Conservation (phyloP, 2,888 invertebrate genomes). For the Ectobius pallidus region DNA sequence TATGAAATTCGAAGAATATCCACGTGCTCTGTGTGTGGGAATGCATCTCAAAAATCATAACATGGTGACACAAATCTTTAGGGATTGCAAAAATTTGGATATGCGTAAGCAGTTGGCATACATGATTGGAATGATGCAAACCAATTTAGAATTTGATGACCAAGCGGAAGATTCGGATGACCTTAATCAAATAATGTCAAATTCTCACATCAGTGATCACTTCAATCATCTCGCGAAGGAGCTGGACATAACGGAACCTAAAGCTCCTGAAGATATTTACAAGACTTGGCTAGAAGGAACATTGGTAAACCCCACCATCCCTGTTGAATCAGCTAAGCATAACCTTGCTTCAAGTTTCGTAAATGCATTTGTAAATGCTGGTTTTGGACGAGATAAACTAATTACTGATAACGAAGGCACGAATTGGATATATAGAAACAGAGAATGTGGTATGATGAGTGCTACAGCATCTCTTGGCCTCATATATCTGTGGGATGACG, state of each 20-base stretch:
- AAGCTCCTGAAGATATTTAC: slow-evolving; percentile 98
- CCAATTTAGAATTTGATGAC: slow-evolving; percentile 77
- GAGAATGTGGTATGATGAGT: slow-evolving; percentile 75
- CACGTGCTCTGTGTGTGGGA: slow-evolving; percentile 89
- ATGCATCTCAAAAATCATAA: slow-evolving; percentile 78
- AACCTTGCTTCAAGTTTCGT: slow-evolving; percentile 98
- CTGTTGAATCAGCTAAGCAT: slow-evolving; percentile 92
- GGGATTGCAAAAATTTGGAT: slow-evolving; percentile 81
- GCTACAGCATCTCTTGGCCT: slow-evolving; percentile 97
- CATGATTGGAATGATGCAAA: slow-evolving; percentile 94
- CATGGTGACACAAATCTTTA: slow-evolving; percentile 58
- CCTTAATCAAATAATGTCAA: slow-evolving; percentile 89
- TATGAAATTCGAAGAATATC: slow-evolving; percentile 83
- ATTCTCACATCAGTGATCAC: slow-evolving; percentile 90
- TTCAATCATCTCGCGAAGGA: slow-evolving; percentile 93
- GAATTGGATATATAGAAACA: slow-evolving; percentile 76
- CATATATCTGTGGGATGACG: slow-evolving; percentile 97
- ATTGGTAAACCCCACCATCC: slow-evolving; percentile 65
- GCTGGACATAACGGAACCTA: slow-evolving; percentile 98
- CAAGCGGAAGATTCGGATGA: slow-evolving; percentile 76
- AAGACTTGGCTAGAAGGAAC: slow-evolving; percentile 93
- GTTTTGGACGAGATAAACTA: slow-evolving; percentile 95
- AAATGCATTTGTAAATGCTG: slow-evolving; percentile 98
- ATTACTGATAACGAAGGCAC: slow-evolving; percentile 84
- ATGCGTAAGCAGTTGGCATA: slow-evolving; percentile 95